Evolutionary conservation across 64 coral and sea anemone genomes (phyloP).

Genomic region (Montipora efflorescens): DNA sequence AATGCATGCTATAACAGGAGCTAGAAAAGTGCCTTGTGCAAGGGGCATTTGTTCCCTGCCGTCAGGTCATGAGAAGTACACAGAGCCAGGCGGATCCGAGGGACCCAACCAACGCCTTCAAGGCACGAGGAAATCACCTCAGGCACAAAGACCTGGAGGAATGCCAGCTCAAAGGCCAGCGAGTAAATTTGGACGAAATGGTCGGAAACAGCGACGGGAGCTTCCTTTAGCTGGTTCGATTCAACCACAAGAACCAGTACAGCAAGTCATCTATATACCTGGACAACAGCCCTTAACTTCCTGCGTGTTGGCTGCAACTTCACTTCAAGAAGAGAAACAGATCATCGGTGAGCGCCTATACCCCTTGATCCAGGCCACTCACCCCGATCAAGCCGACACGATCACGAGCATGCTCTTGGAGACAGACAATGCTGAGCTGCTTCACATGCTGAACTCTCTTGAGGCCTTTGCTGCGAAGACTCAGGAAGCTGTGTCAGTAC

Average conservation of each 20-base stretch:
- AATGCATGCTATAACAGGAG: slow-evolving; percentile 75
- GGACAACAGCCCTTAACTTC: slow-evolving; percentile 84
- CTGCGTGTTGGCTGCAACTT: slow-evolving; percentile 64
- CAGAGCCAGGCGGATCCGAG: slow-evolving; percentile 34
- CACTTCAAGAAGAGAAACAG: slow-evolving; percentile 82
- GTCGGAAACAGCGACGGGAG: slow-evolving; percentile 68
- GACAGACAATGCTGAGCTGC: slow-evolving; percentile 91
- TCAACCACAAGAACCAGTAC: slow-evolving; percentile 60
- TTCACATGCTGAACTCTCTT: slow-evolving; percentile 91
- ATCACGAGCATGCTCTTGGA: slow-evolving; percentile 95
- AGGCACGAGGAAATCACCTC: slow-evolving; percentile 45
- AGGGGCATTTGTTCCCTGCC: slow-evolving; percentile 80
- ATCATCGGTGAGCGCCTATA: slow-evolving; percentile 96
- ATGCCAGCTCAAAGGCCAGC: slow-evolving; percentile 43
- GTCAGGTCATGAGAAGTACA: slow-evolving; percentile 64
- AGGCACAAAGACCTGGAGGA: slow-evolving; percentile 51
- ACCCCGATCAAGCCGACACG: slow-evolving; percentile 84
- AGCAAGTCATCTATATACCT: slow-evolving; percentile 53
- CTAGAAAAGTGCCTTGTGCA: slow-evolving; percentile 79
- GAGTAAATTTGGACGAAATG: slow-evolving; percentile 79
- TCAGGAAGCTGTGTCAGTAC: slow-evolving; percentile 79
- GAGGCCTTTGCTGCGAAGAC: slow-evolving; percentile 85
- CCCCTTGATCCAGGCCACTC: slow-evolving; percentile 76
- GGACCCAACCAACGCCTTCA: slow-evolving; percentile 54
- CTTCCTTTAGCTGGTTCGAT: slow-evolving; percentile 51